Evolutionary conservation across 2,797 vertebrate species (phyloP), one percentile per base, ranked within the genome.

Genomic region (Enteromius paludinosus): DNA sequence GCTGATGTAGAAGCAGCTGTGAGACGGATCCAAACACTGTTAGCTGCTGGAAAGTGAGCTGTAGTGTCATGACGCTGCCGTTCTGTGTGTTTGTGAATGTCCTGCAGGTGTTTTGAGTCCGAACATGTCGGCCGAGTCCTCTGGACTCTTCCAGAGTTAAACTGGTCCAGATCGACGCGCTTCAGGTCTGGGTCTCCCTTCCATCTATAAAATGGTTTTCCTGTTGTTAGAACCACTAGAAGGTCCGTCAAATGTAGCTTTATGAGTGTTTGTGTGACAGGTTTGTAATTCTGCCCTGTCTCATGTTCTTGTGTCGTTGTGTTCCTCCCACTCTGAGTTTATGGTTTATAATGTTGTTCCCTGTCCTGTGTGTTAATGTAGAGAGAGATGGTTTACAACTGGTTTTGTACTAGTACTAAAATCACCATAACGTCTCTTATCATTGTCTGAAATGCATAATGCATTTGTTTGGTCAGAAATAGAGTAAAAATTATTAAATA

Each of bases 61-160:
- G 30, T 10, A 9, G 15, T 65, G 30, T 35, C 30, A 65, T 65
- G 59, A 61, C 4, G 23, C 59, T 62, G 25, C 59, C 59, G 15
- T 17, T 62, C 28, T 62, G 43, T 76, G 3, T 72, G 65, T 71
- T 5, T 85, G 14, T 43, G 30, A 49, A 83, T 93, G 70, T 91
- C 91, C 92, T 90, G 66, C 92, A 95, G 94, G 95, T 94, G 91
- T 95, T 90, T 92, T 92, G 90, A 90, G 93, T 85, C 91, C 93
- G 85, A 92, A 89, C 89, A 88, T 92, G 89, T 91, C 93, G 71
- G 89, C 93, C 85, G 94, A 95, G 89, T 92, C 94, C 83, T 94
- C 93, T 88, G 93, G 94, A 88, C 93, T 95, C 88, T 95, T 95
- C 92, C 94, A 95, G 93, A 94, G 88, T 90, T 94, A 94, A 90